Conservation (phyloP, 2,888 invertebrate genomes). For the Apamea sordens region DNA sequence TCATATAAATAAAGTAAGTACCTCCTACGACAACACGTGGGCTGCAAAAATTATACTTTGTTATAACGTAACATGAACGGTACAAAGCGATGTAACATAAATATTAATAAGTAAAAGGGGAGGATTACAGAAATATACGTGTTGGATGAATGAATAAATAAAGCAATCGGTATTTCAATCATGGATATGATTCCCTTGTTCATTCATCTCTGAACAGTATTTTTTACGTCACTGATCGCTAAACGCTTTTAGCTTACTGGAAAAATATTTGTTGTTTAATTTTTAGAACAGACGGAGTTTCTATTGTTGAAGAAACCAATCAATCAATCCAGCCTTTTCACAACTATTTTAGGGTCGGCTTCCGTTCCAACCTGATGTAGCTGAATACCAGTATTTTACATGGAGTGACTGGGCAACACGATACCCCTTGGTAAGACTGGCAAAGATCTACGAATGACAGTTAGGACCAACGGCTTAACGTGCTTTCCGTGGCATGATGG, state of each 20-base stretch:
- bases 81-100: conserved; percentile 19
- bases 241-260: neutral
- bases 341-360: neutral
- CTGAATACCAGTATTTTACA: neutral
- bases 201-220: conserved; percentile 28
- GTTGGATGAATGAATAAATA: conserved; percentile 30
- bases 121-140: conserved; percentile 23
- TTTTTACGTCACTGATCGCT: conserved; percentile 6
- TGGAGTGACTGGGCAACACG: neutral
- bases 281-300: neutral
- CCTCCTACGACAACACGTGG: conserved; percentile 2
- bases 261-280: conserved; percentile 9
- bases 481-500: neutral
- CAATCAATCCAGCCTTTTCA: neutral
- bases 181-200: conserved; percentile 40
- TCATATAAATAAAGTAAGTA: conserved; percentile 4
- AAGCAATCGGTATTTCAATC: conserved; percentile 34
- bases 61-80: conserved; percentile 11
- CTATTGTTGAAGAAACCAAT: neutral
- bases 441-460: neutral
- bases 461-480: neutral
- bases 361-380: neutral
- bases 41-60: neutral
- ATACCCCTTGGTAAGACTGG: neutral
- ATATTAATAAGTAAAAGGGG: conserved; percentile 20